Conservation (phyloP, 2,888 invertebrate species). For the Gastracanthus pulcherrimus region DNA sequence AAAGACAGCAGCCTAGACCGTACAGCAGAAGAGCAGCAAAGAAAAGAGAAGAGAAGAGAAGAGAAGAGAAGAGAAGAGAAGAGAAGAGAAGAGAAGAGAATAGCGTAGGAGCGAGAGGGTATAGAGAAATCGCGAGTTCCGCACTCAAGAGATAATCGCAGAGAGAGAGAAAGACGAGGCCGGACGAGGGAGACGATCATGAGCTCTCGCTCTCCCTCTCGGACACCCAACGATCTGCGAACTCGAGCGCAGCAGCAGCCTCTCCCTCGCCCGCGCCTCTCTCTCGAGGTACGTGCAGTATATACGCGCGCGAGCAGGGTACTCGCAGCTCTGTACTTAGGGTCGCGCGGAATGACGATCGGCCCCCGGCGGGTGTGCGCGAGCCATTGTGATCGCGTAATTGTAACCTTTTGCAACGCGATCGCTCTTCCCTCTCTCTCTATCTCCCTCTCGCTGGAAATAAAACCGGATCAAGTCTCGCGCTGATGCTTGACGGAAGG, state of each 20-base stretch:
- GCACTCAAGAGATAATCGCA: conserved; percentile 11
- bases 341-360: conserved; percentile 63
- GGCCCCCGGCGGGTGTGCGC: conserved; percentile 65
- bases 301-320: too few relatives aligned
- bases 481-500: conserved; percentile 34
- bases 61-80: too few relatives aligned
- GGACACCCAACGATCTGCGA: conserved; percentile 60
- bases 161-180: not conserved
- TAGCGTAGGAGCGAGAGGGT: too few relatives aligned
- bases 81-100: too few relatives aligned
- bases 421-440: conserved; percentile 14
- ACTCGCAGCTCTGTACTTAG: conserved; percentile 66
- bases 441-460: conserved; percentile 35
- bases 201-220: too few relatives aligned
- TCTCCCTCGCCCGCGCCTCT: not conserved
- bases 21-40: too few relatives aligned
- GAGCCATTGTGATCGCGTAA: conserved; percentile 70
- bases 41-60: too few relatives aligned
- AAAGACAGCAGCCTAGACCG: too few relatives aligned
- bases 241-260: conserved; percentile 45
- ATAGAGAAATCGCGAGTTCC: conserved; percentile 1
- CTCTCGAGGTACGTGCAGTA: too few relatives aligned
- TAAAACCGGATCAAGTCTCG: conserved; percentile 71
- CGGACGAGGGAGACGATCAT: not conserved
- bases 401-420: conserved; percentile 63